Base-by-base conservation (phyloP, 2,888 invertebrate species). In the Linyphia triangularis region DNA sequence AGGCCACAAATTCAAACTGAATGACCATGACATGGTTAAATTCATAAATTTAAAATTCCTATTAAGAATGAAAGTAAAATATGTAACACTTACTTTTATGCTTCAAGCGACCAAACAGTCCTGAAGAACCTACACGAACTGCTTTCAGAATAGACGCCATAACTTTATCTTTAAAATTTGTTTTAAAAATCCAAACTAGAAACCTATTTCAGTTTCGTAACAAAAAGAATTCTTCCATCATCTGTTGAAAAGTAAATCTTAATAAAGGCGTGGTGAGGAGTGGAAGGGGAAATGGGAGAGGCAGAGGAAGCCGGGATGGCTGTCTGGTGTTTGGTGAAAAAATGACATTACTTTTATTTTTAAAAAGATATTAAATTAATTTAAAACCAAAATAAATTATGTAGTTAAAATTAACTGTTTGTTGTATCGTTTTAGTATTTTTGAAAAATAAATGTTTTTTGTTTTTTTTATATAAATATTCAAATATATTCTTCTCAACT, bases 41-140 rank as follows among this genome's bases (percentile, higher is more conserved):
- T n/a, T n/a, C n/a, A n/a, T n/a, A n/a, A n/a, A n/a, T n/a, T n/a
- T n/a, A 40, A 40, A 40, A 40, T 2, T 40, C 40, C 2, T 3
- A 1, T 51, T 51, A 5, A 7, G 16, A n/a, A 16, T 51, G n/a
- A 51, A 67, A 22, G 7, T 22, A n/a, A 19, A 22, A 37, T 33
- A 40, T 19, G 22, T 30, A 2, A 5, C 24, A 81, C 88, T 90
- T 28, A 90, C 90, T 90, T 84, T 90, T 90, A 69, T 90, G 90
- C 19, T 90, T 90, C 40, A 84, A 90, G 16, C 89, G 85, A n/a
- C 90, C 90, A 81, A 90, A 89, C 28, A 90, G 78, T 67, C 90
- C 90, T 13, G 90, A 90, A 10, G 89, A 89, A 28, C 84, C 78
- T 22, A 88, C 70, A 40, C 89, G 84, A 24, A 89, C 89, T 37